phyloP scores from a whole-genome alignment of 2,113 vertebrate species.

The Psittacula cyanocephala region DNA sequence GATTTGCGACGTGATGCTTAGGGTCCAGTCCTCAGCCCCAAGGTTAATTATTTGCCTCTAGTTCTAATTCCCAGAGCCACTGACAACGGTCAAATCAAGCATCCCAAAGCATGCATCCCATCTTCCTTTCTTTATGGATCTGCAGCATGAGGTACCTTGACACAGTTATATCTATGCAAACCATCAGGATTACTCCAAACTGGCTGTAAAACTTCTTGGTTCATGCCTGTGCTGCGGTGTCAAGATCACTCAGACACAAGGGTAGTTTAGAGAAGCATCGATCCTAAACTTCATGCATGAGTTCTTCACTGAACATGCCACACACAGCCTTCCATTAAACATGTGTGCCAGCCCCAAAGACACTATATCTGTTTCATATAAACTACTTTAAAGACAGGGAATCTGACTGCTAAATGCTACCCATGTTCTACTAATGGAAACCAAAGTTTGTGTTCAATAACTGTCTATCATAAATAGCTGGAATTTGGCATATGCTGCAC shows the following conservation, averaged over 20 bases:
- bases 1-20: fast-evolving
- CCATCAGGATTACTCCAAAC: not conserved
- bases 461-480: not conserved
- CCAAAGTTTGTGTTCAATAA: not conserved
- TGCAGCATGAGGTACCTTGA: not conserved
- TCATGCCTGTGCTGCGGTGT: not conserved
- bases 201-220: not conserved
- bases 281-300: fast-evolving
- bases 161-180: not conserved
- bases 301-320: fast-evolving
- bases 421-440: not conserved
- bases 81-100: not conserved
- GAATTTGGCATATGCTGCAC: not conserved
- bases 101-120: not conserved
- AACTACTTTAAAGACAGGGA: not conserved
- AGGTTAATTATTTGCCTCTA: not conserved
- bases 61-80: not conserved
- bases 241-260: not conserved
- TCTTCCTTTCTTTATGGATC: not conserved
- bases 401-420: not conserved
- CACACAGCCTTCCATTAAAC: not conserved
- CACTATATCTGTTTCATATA: not conserved
- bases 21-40: not conserved
- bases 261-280: not conserved
- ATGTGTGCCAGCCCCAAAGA: not conserved